Conservation (phyloP, 2,888 invertebrate genomes). For the Chaetoderma sp. region DNA sequence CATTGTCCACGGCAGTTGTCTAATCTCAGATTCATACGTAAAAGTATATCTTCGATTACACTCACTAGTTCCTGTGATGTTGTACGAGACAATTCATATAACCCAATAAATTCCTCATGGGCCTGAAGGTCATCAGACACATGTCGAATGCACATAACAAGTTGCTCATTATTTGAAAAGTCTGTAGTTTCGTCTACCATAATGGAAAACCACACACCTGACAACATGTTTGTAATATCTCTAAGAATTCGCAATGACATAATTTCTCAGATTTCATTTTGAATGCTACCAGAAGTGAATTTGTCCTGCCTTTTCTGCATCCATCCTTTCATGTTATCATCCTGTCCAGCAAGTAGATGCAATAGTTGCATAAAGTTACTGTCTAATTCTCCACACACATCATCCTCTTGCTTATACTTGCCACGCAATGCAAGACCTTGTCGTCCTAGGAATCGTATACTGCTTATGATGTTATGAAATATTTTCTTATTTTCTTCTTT, state of each 20-base stretch:
- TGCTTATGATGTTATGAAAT: constrained; percentile 27
- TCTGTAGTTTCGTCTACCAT: constrained; percentile 41
- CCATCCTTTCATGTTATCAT: constrained; percentile 24
- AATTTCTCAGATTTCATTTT: constrained; percentile 38
- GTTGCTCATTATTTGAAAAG: constrained; percentile 39
- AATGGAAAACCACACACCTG: constrained; percentile 28
- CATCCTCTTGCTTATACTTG: too few species aligned
- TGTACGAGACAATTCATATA: constrained; percentile 26
- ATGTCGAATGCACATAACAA: constrained; percentile 36
- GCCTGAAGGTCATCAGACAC: constrained; percentile 31
- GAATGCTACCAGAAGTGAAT: constrained; percentile 38
- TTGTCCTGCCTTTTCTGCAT: constrained; percentile 32
- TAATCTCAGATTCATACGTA: constrained; percentile 32
- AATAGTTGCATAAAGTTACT: constrained; percentile 36
- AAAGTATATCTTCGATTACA: constrained; percentile 31
- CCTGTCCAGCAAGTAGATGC: constrained; percentile 24
- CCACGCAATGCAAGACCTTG: constrained; percentile 37
- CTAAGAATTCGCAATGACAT: constrained; percentile 32
- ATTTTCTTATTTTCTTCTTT: constrained; percentile 28
- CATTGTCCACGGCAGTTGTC: constrained; percentile 36
- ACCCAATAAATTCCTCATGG: constrained; percentile 41
- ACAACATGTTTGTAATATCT: constrained; percentile 20
- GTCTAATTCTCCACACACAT: constrained; percentile 14
- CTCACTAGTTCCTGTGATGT: constrained; percentile 25
- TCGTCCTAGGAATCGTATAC: constrained; percentile 29